Evolutionary conservation across 2,113 vertebrate species (phyloP), one percentile per base, ranked within the genome.

Genomic region (Megaceryle torquata): DNA sequence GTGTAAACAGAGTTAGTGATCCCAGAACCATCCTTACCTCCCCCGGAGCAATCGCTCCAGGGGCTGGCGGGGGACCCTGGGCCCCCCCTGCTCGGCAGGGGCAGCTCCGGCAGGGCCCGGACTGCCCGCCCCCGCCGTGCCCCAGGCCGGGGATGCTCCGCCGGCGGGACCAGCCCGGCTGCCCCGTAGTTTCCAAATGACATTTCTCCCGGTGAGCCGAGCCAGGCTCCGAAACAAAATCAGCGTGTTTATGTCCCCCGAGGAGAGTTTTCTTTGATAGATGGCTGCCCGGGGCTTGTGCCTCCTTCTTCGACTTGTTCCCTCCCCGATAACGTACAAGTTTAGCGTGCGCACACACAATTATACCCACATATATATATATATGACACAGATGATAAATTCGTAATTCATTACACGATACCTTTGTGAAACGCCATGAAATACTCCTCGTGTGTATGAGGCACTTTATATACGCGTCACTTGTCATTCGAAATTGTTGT

Each of bases 191-290:
- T 86, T 65, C 6, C 5, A 54, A 53, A 5, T 56, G 67, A 43
- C 35, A 33, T 69, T 78, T 85, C 29, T 82, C 33, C 26, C 20
- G 9, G 56, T 79, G 92, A 94, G 85, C 53, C 2, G 70, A 89
- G 20, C 61, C 85, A 65, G 90, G 63, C 74, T 93, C 39, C 25
- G 8, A 89, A 97, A 95, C 65, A 68, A 94, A 89, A 91, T 72
- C 82, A 21, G 39, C 4, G 15, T 79, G 48, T 91, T 94, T 79
- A 19, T 54, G 43, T 54, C 14, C n/a, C 46, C 4, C 13, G 8
- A 28, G 51, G 33, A 18, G 37, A 11, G 1, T 12, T 75, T 69
- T 22, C 46, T 16, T 8, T 88, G 31, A 53, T 65, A 35, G 28
- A 29, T 33, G 71, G 16, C 37, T 93, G 64, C n/a, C 59, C 9